Base-by-base conservation (phyloP, 2,888 invertebrate species). In the Spodoptera exigua region DNA sequence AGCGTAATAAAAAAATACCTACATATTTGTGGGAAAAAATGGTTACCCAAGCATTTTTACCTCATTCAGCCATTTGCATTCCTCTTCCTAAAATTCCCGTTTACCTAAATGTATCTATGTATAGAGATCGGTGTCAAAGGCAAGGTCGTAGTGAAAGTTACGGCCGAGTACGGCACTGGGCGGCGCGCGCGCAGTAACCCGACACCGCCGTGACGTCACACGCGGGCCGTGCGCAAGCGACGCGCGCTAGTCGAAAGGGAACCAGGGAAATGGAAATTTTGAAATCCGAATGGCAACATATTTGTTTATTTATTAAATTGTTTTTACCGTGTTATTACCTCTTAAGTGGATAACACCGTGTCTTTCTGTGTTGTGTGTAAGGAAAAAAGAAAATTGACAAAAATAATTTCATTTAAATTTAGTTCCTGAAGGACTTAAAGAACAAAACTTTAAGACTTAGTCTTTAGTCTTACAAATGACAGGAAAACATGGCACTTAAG, bases 141-240 rank as follows among this genome's bases (percentile, higher is more conserved):
- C 86, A 87, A 88, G 88, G 87, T 87, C 86, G 75, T 69, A 84
- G 88, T 84, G 92, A 91, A 91, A 91, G 90, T 86, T 70, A 70
- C 71, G 68, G 56, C 80, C 82, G 79, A 81, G 84, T 81, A 81
- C 81, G 83, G 83, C 76, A 78, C 81, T 81, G 75, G 82, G 83
- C 76, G 77, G 75, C 75, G 81, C 70, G 75, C 73, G 65, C 63
- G 61, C 58, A 74, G 92, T 78, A 93, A 93, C 83, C 85, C 83
- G 91, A 93, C 86, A 91, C 90, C 86, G 82, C n/a, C 40, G 86
- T 91, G 91, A 92, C 92, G 93, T 91, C 89, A 91, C 80, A 47
- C 59, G 83, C 87, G 93, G 84, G 93, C 93, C 93, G 94, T 93
- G 94, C 92, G 94, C 94, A 93, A 72, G 72, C 74, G 85, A 86